Evolutionary conservation across 2,797 vertebrate species (phyloP), one percentile per base, ranked within the genome.

Genomic region (Nyctalus aviator): DNA sequence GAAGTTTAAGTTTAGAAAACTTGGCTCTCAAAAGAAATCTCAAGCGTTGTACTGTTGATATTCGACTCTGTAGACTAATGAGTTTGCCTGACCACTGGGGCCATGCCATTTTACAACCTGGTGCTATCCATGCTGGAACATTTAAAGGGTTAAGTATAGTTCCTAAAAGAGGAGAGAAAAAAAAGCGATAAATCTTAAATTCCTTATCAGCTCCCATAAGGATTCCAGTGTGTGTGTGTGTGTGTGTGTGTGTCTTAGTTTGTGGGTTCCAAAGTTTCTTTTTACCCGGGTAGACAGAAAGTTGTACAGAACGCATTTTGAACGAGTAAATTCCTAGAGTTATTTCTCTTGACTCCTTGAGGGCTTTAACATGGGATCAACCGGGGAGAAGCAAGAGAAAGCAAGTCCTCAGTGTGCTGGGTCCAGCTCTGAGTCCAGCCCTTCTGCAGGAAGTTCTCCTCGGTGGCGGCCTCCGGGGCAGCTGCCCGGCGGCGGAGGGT

Each of bases 401-500:
- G 14, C 23, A 6, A 55, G 32, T 62, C 32, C 35, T 25, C 15
- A 75, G 41, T 0, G 79, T 5, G 30, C 18, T 69, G 57, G 30
- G 3, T 46, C 41, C 76, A 25, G 87, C 62, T 23, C 73, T 14
- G 53, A 48, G 48, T 17, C 15, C 15, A n/a, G 66, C 18, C 46
- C 53, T 81, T 89, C 20, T 10, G 68, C 14, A 64, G 84, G 76
- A 96, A 96, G 93, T 95, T 91, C 71, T 23, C 1, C 75, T 57
- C 2, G 5, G 3, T 8, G 88, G 10, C 2, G 50, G 72, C 82
- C 85, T 44, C 1, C 3, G 90, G 71, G 83, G 59, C 81, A 37
- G 77, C 53, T 12, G 73, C 68, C 44, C 6, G 73, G 25, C 37
- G 1, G 13, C n/a, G n/a, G 0, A n/a, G 59, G 71, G 72, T 72